Evolutionary conservation across 2,888 invertebrate species (phyloP).

Genomic region (Prosopocoilus inquinatus): DNA sequence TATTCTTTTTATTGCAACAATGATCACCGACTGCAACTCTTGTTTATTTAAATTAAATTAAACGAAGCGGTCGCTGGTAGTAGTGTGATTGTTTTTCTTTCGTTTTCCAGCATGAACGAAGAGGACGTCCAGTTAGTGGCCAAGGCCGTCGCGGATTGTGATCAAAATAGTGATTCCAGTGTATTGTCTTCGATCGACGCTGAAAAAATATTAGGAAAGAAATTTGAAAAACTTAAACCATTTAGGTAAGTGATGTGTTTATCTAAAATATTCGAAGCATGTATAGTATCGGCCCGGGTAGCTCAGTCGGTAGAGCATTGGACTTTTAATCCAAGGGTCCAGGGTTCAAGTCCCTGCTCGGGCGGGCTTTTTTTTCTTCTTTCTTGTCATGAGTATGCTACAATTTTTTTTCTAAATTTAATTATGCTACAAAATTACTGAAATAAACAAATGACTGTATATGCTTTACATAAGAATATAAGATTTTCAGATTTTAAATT

Average conservation of each 20-base stretch:
- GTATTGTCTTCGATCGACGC: conserved; percentile 60
- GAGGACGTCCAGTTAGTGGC: conserved; percentile 70
- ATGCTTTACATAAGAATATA: too few species aligned
- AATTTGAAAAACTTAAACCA: conserved; percentile 32
- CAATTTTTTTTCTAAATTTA: neutral
- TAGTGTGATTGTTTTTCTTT: neutral
- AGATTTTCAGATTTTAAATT: too few species aligned
- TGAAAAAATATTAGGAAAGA: conserved; percentile 34
- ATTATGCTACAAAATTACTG: too few species aligned
- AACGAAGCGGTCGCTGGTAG: neutral
- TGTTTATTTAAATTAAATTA: neutral
- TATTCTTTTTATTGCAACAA: neutral
- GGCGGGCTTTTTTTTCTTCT: neutral
- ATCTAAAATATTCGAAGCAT: neutral
- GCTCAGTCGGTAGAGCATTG: conserved; percentile 71
- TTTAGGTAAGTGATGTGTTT: conserved; percentile 10
- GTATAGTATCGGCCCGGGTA: conserved; percentile 56
- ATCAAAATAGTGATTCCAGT: conserved; percentile 47
- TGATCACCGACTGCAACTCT: neutral
- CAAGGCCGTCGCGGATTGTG: conserved; percentile 65
- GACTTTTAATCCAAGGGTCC: conserved; percentile 74
- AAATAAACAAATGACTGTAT: too few species aligned
- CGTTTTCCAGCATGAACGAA: conserved; percentile 62
- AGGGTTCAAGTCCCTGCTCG: conserved; percentile 64
- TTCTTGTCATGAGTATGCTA: neutral